Percentiles rank a stretch among this genome's conserved stretches.
Evolutionary conservation across 2,888 invertebrate genomes (phyloP).

Genomic region (Spatulosminthurus flaviceps): DNA sequence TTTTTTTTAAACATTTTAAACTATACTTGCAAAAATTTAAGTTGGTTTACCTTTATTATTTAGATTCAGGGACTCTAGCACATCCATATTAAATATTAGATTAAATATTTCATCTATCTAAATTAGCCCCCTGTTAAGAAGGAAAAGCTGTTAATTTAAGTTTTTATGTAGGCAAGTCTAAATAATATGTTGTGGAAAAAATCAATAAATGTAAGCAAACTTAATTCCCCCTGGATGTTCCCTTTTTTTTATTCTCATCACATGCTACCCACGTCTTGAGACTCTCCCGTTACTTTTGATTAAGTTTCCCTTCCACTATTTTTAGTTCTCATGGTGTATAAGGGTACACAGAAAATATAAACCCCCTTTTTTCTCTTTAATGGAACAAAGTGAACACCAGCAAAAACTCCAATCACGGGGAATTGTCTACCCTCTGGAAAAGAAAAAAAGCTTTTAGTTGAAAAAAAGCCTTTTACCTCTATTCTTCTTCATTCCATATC

Average conservation of each 20-base stretch:
- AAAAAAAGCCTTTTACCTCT: neutral
- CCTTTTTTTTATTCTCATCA: neutral
- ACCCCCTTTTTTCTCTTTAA: neutral
- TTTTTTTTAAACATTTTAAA: neutral
- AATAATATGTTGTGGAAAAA: neutral
- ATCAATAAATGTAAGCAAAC: constrained; percentile 19
- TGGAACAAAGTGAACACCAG: constrained; percentile 12
- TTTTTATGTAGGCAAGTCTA: neutral
- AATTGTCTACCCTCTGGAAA: neutral
- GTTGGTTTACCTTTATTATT: too few species aligned
- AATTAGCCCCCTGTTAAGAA: neutral
- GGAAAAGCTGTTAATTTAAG: neutral
- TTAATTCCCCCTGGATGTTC: neutral
- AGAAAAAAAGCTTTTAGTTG: neutral
- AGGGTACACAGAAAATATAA: neutral
- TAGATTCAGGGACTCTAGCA: neutral
- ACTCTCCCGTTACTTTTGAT: constrained; percentile 10
- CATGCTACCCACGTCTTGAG: constrained; percentile 3
- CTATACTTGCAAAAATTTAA: neutral
- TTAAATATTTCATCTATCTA: neutral
- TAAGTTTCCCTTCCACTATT: neutral
- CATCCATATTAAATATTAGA: neutral
- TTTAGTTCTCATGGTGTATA: neutral
- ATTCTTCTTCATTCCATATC: neutral
- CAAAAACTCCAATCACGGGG: neutral